Conservation (phyloP, 2,797 vertebrate species). For the Peromyscus nudipes region DNA sequence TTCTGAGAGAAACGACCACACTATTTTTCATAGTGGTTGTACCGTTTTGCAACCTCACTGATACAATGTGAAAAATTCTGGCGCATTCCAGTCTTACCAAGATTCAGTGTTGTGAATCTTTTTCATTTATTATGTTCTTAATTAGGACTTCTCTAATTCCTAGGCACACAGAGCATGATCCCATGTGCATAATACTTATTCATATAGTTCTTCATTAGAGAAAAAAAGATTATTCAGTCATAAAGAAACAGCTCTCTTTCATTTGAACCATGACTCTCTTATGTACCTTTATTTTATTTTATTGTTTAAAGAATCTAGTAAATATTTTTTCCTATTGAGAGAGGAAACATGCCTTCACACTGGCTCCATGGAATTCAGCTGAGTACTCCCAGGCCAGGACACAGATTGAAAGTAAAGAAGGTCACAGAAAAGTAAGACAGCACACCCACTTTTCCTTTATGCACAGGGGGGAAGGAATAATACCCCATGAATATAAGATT, state of each 20-base stretch:
- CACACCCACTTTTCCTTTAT: background rate
- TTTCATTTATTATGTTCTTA: background rate
- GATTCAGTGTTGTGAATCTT: background rate
- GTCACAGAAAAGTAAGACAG: background rate
- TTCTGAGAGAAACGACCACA: background rate
- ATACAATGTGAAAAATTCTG: background rate
- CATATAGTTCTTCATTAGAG: slow-evolving; percentile 27
- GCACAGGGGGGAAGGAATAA: background rate
- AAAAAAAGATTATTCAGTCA: slow-evolving; percentile 19
- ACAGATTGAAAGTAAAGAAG: background rate
- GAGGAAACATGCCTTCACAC: slow-evolving; percentile 10
- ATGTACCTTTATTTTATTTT: background rate
- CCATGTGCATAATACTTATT: background rate
- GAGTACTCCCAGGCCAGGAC: background rate
- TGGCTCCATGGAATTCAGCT: background rate
- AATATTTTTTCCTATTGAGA: slow-evolving; percentile 1
- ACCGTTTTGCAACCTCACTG: background rate
- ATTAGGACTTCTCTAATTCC: background rate
- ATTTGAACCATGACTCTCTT: slow-evolving; percentile 39
- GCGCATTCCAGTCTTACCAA: background rate
- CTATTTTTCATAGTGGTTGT: background rate
- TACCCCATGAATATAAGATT: background rate
- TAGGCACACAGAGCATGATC: background rate
- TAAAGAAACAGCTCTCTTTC: slow-evolving; percentile 39
- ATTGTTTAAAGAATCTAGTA: background rate